phyloP scores from a whole-genome alignment of 1,140 invertebrate genomes.

The Papilio polyxenes region DNA sequence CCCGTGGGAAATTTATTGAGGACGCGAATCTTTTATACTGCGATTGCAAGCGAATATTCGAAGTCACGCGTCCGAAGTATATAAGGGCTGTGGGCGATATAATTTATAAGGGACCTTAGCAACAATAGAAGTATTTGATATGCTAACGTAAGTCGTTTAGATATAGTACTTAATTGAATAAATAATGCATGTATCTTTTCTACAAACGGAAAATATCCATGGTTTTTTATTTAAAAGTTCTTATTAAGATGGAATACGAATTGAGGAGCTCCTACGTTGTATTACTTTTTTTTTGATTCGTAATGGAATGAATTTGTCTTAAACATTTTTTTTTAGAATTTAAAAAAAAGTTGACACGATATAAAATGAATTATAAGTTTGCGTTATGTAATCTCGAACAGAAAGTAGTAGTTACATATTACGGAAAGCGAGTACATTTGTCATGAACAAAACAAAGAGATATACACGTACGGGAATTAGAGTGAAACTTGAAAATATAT shows the following conservation, averaged over 20 bases:
- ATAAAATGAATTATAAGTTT: background rate
- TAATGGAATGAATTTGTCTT: no score
- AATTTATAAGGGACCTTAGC: background rate
- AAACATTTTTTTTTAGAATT: no score
- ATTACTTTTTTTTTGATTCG: no score
- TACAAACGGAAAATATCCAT: background rate
- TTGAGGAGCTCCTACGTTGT: no score
- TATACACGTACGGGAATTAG: background rate
- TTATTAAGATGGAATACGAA: no score
- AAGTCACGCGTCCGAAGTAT: conserved; percentile 26
- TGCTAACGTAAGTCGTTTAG: background rate
- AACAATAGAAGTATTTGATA: background rate
- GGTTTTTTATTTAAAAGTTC: no score
- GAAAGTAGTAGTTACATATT: background rate
- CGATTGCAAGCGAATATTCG: conserved; percentile 12
- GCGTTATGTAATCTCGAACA: background rate
- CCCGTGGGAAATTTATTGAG: conserved; percentile 22
- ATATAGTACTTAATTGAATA: background rate
- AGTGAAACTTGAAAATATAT: background rate
- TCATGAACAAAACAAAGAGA: conserved; percentile 12
- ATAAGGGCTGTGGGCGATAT: conserved; percentile 15
- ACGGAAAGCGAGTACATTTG: background rate
- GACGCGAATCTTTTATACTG: conserved; percentile 20
- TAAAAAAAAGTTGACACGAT: background rate
- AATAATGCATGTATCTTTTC: background rate